Evolutionary conservation across 2,888 invertebrate genomes (phyloP).

Genomic region (Cryptocheilus praepositus): DNA sequence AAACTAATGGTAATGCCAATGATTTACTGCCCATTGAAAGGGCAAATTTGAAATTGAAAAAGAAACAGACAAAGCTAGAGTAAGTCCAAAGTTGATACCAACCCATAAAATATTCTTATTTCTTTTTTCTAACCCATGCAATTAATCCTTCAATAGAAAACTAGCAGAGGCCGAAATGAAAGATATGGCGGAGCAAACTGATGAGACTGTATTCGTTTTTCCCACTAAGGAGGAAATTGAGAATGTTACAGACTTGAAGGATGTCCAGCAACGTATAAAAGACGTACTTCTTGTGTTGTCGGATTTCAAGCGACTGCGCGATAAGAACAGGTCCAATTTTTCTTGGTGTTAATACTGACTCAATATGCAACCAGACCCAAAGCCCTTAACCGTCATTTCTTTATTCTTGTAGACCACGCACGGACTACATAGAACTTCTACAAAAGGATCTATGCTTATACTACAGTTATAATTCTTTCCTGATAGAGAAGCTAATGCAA

Average conservation of each 20-base stretch:
- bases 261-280: slow-evolving; percentile 92
- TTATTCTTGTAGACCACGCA: slow-evolving; percentile 78
- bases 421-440: slow-evolving; percentile 89
- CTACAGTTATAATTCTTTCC: slow-evolving; percentile 97
- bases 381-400: slow-evolving; percentile 43
- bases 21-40: slow-evolving; percentile 92
- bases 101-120: neutral
- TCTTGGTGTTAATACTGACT: slow-evolving; percentile 14
- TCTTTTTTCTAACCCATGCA: slow-evolving; percentile 4
- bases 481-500: slow-evolving; percentile 94
- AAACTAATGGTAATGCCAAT: slow-evolving; percentile 76
- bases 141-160: slow-evolving; percentile 74
- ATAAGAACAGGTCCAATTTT: slow-evolving; percentile 74
- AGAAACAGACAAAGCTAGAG: slow-evolving; percentile 82
- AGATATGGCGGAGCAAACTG: slow-evolving; percentile 82
- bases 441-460: slow-evolving; percentile 91
- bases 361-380: slow-evolving; percentile 64
- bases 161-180: slow-evolving; percentile 89
- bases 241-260: slow-evolving; percentile 83
- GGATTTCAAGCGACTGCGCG: slow-evolving; percentile 85
- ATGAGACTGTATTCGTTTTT: slow-evolving; percentile 85
- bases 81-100: slow-evolving; percentile 55
- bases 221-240: slow-evolving; percentile 86
- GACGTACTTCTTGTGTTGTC: slow-evolving; percentile 88
- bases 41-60: slow-evolving; percentile 85